Conservation (phyloP, 2,113 vertebrate species). For the Columba janthina region DNA sequence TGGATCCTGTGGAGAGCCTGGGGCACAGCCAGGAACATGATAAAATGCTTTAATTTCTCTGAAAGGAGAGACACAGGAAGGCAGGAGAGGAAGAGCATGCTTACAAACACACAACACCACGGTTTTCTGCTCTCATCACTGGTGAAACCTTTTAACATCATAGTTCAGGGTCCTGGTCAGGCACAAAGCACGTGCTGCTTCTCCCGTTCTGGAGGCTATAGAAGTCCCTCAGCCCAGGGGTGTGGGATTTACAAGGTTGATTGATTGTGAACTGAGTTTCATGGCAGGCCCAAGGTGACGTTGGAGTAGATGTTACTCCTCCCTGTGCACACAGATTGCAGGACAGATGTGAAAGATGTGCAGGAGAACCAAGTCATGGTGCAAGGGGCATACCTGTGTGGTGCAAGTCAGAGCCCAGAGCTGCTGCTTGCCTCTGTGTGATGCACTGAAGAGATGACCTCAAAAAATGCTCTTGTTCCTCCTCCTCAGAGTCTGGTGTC, state of each 20-base stretch:
- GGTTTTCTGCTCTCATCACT: background rate
- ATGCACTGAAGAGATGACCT: background rate
- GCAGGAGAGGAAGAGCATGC: background rate
- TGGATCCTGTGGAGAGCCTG: background rate
- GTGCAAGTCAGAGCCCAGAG: background rate
- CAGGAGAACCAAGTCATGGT: background rate
- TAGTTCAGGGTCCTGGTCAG: background rate
- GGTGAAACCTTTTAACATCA: background rate
- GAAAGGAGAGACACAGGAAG: rapidly evolving
- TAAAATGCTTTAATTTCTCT: background rate
- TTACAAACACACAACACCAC: rapidly evolving
- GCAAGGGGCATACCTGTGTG: rapidly evolving
- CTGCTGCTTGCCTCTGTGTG: background rate
- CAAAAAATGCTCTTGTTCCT: background rate
- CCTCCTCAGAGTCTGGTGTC: rapidly evolving
- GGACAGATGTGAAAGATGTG: rapidly evolving
- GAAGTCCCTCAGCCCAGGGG: background rate
- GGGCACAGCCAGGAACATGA: rapidly evolving
- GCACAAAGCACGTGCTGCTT: rapidly evolving
- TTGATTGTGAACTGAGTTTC: background rate
- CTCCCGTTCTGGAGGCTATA: background rate
- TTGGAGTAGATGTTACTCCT: background rate
- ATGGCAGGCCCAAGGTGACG: background rate
- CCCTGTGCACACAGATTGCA: background rate
- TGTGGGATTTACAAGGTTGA: background rate